Evolutionary conservation across 2,888 invertebrate genomes (phyloP).

Genomic region (Nymphalis c-album): DNA sequence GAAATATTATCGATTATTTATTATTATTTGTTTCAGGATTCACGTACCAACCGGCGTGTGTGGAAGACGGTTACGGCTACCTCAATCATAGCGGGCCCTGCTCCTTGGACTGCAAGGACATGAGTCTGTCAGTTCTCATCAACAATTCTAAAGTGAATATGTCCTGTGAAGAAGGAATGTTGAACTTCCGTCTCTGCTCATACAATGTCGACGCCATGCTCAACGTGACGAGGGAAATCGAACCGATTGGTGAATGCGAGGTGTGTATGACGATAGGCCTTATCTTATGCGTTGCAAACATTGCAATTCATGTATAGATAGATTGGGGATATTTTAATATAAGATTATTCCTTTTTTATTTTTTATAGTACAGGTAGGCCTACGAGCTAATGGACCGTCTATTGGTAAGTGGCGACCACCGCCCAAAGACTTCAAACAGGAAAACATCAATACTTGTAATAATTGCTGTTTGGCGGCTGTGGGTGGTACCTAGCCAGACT

Average conservation of each 20-base stretch:
- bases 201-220: neutral
- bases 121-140: constrained; percentile 46
- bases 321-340: too few relatives aligned
- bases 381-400: too few relatives aligned
- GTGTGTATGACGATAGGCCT: neutral
- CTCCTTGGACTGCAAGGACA: constrained; percentile 52
- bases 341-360: neutral
- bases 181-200: constrained; percentile 26
- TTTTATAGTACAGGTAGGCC: neutral
- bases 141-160: constrained; percentile 52
- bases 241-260: constrained; percentile 11
- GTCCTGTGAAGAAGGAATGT: constrained; percentile 53
- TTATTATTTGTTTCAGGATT: constrained; percentile 31
- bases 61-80: constrained; percentile 52
- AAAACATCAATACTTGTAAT: too few relatives aligned
- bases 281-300: too few relatives aligned
- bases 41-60: constrained; percentile 60
- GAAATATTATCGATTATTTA: neutral
- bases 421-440: too few relatives aligned
- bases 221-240: neutral
- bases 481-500: too few relatives aligned
- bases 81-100: constrained; percentile 66
- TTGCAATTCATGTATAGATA: too few relatives aligned
- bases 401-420: too few relatives aligned
- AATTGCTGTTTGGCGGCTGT: too few relatives aligned